These are phyloP conservation scores for Corvus cornix DNA, from an alignment of 2,113 vertebrate genomes.

Conservation along the genomic window DNA sequence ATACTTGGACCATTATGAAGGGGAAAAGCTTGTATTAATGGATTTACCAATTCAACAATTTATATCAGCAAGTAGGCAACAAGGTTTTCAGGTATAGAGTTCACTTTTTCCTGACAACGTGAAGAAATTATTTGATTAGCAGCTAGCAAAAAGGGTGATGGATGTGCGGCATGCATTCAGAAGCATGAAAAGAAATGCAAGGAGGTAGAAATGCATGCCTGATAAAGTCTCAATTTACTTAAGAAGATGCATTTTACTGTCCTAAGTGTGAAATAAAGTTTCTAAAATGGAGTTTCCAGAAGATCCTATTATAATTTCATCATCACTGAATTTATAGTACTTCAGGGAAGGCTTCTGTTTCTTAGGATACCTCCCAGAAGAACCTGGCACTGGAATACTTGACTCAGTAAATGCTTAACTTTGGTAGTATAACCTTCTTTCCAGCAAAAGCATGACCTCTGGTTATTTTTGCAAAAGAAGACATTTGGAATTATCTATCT, in stretches of 20 bases:
- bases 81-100: not conserved
- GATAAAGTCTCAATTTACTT: not conserved
- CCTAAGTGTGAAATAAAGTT: not conserved
- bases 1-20: not conserved
- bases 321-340: not conserved
- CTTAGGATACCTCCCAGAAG: not conserved
- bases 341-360: slow-evolving; percentile 1
- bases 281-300: not conserved
- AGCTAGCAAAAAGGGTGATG: not conserved
- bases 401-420: slow-evolving; percentile 21
- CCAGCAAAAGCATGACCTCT: not conserved
- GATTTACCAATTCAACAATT: not conserved
- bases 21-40: not conserved
- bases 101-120: not conserved
- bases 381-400: not conserved
- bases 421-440: not conserved
- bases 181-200: not conserved
- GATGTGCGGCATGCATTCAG: not conserved
- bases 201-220: not conserved
- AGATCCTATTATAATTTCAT: not conserved
- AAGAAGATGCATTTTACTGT: not conserved
- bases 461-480: not conserved
- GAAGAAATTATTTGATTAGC: not conserved
- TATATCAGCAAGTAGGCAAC: not conserved
- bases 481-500: not conserved